Percentiles rank a stretch among this genome's conserved stretches.
phyloP scores from a whole-genome alignment of 2,888 invertebrate species.

The Cylindroiulus punctatus region DNA sequence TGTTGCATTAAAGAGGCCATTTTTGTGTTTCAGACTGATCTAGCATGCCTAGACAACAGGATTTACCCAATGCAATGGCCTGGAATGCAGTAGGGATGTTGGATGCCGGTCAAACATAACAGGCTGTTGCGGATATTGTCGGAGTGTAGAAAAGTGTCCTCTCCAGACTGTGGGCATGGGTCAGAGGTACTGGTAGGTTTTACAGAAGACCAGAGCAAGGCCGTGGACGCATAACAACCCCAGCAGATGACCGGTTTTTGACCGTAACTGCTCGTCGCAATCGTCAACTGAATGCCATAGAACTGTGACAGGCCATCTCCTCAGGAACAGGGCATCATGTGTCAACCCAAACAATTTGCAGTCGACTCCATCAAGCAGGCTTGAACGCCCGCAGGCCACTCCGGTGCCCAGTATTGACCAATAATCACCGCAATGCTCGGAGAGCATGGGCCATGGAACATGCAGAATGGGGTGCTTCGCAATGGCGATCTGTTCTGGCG shows the following conservation, averaged over 20 bases:
- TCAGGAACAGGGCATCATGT: background rate
- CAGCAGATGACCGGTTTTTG: background rate
- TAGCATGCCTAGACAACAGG: background rate
- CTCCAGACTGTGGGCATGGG: background rate
- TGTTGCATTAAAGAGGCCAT: background rate
- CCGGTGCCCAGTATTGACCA: background rate
- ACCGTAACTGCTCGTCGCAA: background rate
- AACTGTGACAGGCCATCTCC: background rate
- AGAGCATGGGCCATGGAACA: background rate
- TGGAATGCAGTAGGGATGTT: background rate
- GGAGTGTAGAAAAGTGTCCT: background rate
- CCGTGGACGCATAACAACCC: background rate
- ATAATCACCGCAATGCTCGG: background rate
- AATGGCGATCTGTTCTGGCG: background rate
- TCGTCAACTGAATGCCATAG: background rate
- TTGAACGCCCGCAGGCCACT: background rate
- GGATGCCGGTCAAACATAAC: background rate
- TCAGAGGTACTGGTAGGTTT: background rate
- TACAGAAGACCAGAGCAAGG: background rate
- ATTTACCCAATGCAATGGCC: background rate
- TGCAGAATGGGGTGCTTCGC: background rate
- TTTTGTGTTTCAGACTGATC: too few species aligned
- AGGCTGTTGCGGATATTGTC: background rate
- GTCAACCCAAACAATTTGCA: background rate
- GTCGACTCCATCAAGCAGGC: background rate